A percentile compares a stretch with the other conserved stretches of the same genome.
phyloP scores from a whole-genome alignment of 2,113 vertebrate species.

The Percopsis transmontana region DNA sequence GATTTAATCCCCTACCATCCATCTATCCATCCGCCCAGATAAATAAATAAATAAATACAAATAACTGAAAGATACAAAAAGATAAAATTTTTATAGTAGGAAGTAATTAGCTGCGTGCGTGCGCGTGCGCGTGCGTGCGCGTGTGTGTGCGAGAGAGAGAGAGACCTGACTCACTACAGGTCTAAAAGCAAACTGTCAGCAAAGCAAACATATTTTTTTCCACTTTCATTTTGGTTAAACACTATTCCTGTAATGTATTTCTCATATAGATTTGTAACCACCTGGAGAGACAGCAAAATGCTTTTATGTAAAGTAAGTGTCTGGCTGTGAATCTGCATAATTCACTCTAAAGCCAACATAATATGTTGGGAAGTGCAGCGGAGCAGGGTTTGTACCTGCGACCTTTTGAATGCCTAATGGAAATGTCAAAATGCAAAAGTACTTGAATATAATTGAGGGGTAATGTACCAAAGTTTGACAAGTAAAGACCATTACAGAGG shows the following conservation, averaged over 20 bases:
- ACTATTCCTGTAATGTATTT: slow-evolving; percentile 7
- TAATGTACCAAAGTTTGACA: slow-evolving; percentile 4
- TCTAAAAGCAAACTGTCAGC: background rate
- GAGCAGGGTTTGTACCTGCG: slow-evolving; percentile 9
- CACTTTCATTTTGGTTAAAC: background rate
- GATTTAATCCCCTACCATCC: background rate
- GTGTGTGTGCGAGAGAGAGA: background rate
- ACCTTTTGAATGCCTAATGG: slow-evolving; percentile 12
- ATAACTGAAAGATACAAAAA: background rate
- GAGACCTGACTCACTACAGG: background rate
- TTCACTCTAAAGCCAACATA: slow-evolving; percentile 28
- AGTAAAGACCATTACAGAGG: background rate
- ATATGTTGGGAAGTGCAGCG: slow-evolving; percentile 19
- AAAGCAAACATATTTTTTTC: background rate
- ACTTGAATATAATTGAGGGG: slow-evolving; percentile 18
- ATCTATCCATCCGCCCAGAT: background rate
- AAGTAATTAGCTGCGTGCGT: too few relatives aligned
- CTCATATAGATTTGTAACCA: slow-evolving; percentile 17
- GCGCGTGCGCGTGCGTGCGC: background rate
- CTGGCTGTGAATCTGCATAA: slow-evolving; percentile 28
- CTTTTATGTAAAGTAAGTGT: slow-evolving; percentile 41
- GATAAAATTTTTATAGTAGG: too few relatives aligned
- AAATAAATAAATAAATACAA: background rate
- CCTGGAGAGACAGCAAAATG: slow-evolving; percentile 37
- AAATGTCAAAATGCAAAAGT: slow-evolving; percentile 12